These are phyloP conservation scores for Recurvirostra avosetta DNA, from an alignment of 2,113 vertebrate genomes.

Conservation along the genomic window DNA sequence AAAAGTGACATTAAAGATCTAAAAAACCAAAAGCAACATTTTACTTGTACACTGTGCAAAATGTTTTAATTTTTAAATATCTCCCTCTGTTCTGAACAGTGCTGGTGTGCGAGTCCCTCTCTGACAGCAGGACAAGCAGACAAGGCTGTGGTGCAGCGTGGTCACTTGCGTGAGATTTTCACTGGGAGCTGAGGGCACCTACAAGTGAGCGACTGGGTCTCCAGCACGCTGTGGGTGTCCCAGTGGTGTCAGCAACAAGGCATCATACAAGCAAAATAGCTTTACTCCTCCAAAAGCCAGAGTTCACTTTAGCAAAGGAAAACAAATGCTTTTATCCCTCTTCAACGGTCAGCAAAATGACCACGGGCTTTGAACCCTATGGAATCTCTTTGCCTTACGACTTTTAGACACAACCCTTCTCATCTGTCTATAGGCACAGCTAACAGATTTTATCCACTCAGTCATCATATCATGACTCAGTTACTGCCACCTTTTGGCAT, in stretches of 20 bases:
- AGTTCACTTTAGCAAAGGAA: not conserved
- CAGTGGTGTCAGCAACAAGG: not conserved
- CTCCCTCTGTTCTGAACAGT: not conserved
- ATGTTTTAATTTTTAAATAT: not conserved
- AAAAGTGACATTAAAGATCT: not conserved
- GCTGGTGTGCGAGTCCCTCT: not conserved
- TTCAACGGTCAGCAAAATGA: not conserved
- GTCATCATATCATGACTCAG: not conserved
- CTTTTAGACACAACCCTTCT: not conserved
- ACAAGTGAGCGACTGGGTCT: not conserved
- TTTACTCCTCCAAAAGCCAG: not conserved
- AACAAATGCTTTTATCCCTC: not conserved
- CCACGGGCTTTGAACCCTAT: not conserved
- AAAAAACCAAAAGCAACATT: not conserved
- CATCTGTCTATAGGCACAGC: not conserved
- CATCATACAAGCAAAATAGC: not conserved
- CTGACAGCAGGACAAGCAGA: not conserved
- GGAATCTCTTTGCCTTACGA: not conserved
- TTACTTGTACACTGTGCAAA: not conserved
- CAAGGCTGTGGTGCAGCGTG: accelerated
- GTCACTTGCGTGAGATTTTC: not conserved
- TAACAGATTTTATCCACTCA: not conserved
- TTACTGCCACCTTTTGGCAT: not conserved
- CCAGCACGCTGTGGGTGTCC: not conserved
- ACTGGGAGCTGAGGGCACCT: not conserved